Conservation (phyloP, 2,113 vertebrate genomes). For the Podilymbus podiceps region DNA sequence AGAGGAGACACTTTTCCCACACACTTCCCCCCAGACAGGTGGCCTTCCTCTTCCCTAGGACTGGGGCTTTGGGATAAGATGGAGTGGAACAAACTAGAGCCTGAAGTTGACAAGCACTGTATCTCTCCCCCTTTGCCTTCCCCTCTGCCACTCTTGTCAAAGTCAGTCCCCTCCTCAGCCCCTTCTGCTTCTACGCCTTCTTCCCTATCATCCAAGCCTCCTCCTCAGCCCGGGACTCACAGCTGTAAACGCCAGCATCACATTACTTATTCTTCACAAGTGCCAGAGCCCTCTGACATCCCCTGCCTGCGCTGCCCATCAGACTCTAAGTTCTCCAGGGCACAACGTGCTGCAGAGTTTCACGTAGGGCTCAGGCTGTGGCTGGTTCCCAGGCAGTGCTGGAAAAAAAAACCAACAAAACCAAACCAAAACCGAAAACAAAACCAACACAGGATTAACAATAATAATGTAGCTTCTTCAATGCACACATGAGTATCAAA, state of each 20-base stretch:
- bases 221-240: background rate
- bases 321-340: background rate
- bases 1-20: background rate
- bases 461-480: background rate
- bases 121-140: background rate
- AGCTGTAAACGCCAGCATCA: background rate
- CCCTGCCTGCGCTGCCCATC: background rate
- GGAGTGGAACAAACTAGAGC: background rate
- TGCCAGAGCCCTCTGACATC: background rate
- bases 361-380: fast-evolving
- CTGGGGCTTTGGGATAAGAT: background rate
- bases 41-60: background rate
- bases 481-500: background rate
- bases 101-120: background rate
- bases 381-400: background rate
- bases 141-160: background rate
- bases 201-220: background rate
- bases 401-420: too few species aligned
- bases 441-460: background rate
- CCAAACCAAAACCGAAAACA: too few species aligned
- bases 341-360: fast-evolving
- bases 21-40: background rate
- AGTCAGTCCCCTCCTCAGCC: background rate
- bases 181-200: background rate
- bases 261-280: background rate